Evolutionary conservation across 2,888 invertebrate genomes (phyloP).

Genomic region (Neoitamus cyanurus): DNA sequence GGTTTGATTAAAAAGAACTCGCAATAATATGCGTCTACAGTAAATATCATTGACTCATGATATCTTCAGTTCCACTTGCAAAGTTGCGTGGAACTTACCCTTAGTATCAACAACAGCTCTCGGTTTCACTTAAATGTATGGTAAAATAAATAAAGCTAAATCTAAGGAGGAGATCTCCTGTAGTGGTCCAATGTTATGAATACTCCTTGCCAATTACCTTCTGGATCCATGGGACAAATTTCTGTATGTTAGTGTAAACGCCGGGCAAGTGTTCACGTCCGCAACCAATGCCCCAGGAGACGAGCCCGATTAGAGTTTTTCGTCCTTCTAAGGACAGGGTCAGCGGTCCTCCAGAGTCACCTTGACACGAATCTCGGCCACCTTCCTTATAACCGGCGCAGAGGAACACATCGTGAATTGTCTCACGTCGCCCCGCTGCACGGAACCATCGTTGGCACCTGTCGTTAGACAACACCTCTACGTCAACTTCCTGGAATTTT

Average conservation of each 20-base stretch:
- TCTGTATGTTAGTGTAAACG: conserved; percentile 92
- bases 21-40: conserved; percentile 54
- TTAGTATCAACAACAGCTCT: conserved; percentile 31
- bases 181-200: conserved; percentile 56
- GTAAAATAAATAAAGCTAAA: conserved; percentile 37
- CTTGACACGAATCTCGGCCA: conserved; percentile 79
- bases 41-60: conserved; percentile 49
- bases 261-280: conserved; percentile 90
- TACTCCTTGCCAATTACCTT: conserved; percentile 75
- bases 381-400: conserved; percentile 94
- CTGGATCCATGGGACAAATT: conserved; percentile 92
- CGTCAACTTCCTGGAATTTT: conserved; percentile 77
- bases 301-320: conserved; percentile 87
- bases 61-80: conserved; percentile 42
- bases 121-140: background rate
- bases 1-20: conserved; percentile 31
- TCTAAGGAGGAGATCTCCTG: background rate
- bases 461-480: conserved; percentile 89
- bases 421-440: conserved; percentile 88
- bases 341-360: conserved; percentile 88
- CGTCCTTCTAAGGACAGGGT: conserved; percentile 86
- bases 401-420: conserved; percentile 92
- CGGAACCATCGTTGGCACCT: conserved; percentile 93
- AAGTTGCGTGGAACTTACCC: background rate
- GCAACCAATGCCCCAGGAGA: conserved; percentile 91